Evolutionary conservation across 2,888 invertebrate genomes (phyloP).

Genomic region (Nomada goodeniana): DNA sequence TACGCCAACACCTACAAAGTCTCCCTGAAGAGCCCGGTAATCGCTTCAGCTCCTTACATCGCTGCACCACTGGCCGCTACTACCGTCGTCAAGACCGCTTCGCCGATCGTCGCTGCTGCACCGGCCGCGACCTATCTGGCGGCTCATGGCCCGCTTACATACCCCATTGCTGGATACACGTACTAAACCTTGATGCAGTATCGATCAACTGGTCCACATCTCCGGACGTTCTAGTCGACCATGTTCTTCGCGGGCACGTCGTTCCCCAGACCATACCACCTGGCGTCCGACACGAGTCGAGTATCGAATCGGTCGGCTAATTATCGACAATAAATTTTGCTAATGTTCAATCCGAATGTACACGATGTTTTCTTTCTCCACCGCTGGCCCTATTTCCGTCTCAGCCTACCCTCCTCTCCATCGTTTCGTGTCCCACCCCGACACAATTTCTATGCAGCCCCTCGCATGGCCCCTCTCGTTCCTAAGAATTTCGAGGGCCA

Average conservation of each 20-base stretch:
- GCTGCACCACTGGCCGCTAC: constrained; percentile 83
- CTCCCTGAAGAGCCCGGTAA: constrained; percentile 77
- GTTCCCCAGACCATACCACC: neutral
- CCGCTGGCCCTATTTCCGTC: accelerated
- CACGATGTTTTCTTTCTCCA: neutral
- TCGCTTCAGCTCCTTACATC: constrained; percentile 79
- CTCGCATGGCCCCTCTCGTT: too few species aligned
- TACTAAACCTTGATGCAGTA: constrained; percentile 33
- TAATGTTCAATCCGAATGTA: constrained; percentile 8
- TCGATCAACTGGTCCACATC: neutral
- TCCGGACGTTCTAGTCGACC: constrained; percentile 33
- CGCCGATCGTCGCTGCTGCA: constrained; percentile 73
- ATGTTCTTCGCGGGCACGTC: neutral
- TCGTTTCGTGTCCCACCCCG: too few species aligned
- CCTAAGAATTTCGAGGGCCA: too few species aligned
- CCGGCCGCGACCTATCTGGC: constrained; percentile 72
- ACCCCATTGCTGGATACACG: constrained; percentile 46
- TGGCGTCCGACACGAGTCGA: neutral
- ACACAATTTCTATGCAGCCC: too few species aligned
- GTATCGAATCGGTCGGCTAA: constrained; percentile 18
- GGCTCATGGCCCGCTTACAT: constrained; percentile 80
- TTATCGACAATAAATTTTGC: constrained; percentile 41
- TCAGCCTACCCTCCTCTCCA: too few species aligned
- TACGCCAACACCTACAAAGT: constrained; percentile 89
- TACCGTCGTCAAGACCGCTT: constrained; percentile 75